phyloP scores from a whole-genome alignment of 2,113 vertebrate genomes.

The Pedionomus torquatus region DNA sequence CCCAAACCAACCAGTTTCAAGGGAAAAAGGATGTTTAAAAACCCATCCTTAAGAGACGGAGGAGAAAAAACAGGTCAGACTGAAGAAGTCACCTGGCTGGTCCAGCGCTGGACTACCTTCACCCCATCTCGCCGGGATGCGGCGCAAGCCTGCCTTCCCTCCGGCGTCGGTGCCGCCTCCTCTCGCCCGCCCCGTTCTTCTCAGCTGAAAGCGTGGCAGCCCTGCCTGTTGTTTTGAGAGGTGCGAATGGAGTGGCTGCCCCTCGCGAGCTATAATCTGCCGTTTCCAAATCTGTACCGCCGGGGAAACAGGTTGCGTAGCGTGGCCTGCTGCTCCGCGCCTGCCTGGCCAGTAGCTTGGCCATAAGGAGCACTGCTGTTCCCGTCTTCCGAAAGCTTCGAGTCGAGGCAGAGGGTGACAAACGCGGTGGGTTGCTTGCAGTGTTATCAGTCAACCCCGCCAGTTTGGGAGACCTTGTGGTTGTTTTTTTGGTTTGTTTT shows the following conservation, averaged over 20 bases:
- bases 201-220: slow-evolving; percentile 3
- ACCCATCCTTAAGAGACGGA: background rate
- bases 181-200: background rate
- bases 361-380: slow-evolving; percentile 55
- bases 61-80: slow-evolving; percentile 37
- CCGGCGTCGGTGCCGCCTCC: background rate
- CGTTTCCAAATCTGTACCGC: slow-evolving; percentile 48
- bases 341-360: slow-evolving; percentile 56
- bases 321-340: slow-evolving; percentile 43
- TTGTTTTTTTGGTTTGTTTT: no score
- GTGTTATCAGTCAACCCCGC: slow-evolving; percentile 35
- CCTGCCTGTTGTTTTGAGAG: slow-evolving; percentile 54
- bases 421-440: slow-evolving; percentile 39
- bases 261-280: slow-evolving; percentile 31
- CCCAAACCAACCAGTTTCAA: background rate
- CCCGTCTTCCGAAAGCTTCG: background rate
- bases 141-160: background rate
- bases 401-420: slow-evolving; percentile 48
- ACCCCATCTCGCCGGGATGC: background rate
- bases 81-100: background rate
- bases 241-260: slow-evolving; percentile 43
- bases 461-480: slow-evolving; percentile 20
- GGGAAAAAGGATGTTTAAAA: background rate
- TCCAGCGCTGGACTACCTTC: background rate
- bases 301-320: slow-evolving; percentile 45